Evolutionary conservation across 2,797 vertebrate species (phyloP).

Genomic region (Argya squamiceps): DNA sequence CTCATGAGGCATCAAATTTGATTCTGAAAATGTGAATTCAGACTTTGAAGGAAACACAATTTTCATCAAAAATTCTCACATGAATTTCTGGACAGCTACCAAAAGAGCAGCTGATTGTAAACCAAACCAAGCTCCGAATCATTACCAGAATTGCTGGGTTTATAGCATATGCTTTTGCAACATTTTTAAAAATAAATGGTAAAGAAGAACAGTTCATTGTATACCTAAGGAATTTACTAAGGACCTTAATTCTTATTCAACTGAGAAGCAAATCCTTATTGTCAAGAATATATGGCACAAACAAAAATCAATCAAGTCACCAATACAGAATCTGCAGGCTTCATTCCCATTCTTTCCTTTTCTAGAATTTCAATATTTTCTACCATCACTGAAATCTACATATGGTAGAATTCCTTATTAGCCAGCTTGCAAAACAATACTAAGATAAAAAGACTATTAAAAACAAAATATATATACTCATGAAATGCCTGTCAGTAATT

Average conservation of each 20-base stretch:
- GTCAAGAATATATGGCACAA: background rate
- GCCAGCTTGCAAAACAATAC: background rate
- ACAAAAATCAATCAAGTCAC: background rate
- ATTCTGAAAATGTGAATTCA: background rate
- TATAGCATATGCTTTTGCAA: background rate
- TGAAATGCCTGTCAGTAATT: background rate
- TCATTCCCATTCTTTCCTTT: background rate
- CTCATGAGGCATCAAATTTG: background rate
- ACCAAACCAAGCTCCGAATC: background rate
- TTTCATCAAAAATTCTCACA: background rate
- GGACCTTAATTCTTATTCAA: background rate
- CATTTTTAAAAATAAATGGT: background rate
- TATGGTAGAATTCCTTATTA: background rate
- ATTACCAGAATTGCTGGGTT: background rate
- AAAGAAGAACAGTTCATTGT: background rate
- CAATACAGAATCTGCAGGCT: background rate
- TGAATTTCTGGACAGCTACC: background rate
- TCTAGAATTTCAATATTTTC: background rate
- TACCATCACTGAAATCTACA: background rate
- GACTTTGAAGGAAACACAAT: background rate
- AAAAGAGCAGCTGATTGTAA: background rate
- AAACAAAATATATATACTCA: background rate
- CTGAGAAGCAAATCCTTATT: background rate
- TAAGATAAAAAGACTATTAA: background rate
- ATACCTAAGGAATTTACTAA: background rate